Evolutionary conservation across 2,113 vertebrate species (phyloP).

Genomic region (Charadrius vociferus): DNA sequence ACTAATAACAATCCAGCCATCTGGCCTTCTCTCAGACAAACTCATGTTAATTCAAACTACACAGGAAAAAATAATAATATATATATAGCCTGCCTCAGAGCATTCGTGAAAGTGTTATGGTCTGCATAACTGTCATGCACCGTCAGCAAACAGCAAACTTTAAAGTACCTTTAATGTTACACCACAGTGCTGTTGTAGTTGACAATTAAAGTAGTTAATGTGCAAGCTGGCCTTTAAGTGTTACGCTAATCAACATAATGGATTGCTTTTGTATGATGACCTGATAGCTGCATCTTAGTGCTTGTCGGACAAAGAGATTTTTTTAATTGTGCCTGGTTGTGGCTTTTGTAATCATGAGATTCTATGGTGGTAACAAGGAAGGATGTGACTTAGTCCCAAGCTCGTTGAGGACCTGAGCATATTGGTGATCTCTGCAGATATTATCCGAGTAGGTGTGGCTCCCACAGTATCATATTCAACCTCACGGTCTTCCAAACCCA

Average conservation of each 20-base stretch:
- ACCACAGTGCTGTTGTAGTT: constrained; percentile 50
- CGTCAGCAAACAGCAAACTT: constrained; percentile 43
- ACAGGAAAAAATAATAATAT: not conserved
- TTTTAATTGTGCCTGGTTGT: not conserved
- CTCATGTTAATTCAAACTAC: not conserved
- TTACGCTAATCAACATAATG: constrained; percentile 10
- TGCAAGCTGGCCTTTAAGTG: constrained; percentile 31
- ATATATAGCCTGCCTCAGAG: not conserved
- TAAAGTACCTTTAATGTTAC: constrained; percentile 52
- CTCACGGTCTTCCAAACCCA: not conserved
- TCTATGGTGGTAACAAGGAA: not conserved
- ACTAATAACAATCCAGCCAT: constrained; percentile 2
- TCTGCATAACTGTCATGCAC: constrained; percentile 40
- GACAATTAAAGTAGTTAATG: constrained; percentile 63
- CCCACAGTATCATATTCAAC: not conserved
- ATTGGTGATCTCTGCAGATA: not conserved
- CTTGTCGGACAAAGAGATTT: not conserved
- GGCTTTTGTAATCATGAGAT: not conserved
- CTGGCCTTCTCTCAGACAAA: not conserved
- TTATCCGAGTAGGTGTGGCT: not conserved
- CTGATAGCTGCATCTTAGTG: not conserved
- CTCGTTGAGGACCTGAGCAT: accelerated
- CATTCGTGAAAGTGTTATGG: constrained; percentile 29
- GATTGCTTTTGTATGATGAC: constrained; percentile 30
- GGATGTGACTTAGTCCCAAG: not conserved